Percentiles rank a stretch among this genome's conserved stretches.
Conservation (phyloP, 2,888 invertebrate genomes). For the Capitulum mitella region DNA sequence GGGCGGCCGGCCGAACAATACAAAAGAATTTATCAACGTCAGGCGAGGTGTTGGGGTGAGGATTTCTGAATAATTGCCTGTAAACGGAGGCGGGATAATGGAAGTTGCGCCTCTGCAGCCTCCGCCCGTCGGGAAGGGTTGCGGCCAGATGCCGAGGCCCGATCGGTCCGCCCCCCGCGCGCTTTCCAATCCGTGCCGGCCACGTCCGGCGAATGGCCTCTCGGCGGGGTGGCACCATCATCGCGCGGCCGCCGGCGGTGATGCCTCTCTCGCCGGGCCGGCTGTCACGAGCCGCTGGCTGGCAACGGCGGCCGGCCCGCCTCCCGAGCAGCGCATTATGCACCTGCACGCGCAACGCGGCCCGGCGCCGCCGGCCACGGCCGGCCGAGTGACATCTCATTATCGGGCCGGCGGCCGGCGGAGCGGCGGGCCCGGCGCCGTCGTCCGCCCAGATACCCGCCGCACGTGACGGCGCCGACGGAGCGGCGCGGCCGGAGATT, state of each 20-base stretch:
- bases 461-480: too few relatives aligned
- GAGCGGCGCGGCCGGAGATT: too few relatives aligned
- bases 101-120: conserved; percentile 14
- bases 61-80: conserved; percentile 19
- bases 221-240: background rate
- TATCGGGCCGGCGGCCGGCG: background rate
- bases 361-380: background rate
- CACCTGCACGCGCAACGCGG: conserved; percentile 4
- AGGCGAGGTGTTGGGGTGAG: conserved; percentile 23
- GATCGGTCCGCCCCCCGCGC: conserved; percentile 6
- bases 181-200: conserved; percentile 10
- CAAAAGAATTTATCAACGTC: conserved; percentile 19
- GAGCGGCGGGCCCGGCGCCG: background rate
- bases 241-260: background rate
- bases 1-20: conserved; percentile 7
- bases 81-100: conserved; percentile 18
- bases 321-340: background rate
- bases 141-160: background rate
- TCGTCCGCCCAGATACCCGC: too few relatives aligned
- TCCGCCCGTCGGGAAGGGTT: conserved; percentile 15
- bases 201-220: background rate
- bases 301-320: background rate
- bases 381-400: background rate
- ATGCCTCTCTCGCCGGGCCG: background rate
- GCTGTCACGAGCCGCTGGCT: background rate